Percentiles rank a stretch among this genome's conserved stretches.
Conservation (phyloP, 2,888 invertebrate species). For the Mongoloraphidia duomilia region DNA sequence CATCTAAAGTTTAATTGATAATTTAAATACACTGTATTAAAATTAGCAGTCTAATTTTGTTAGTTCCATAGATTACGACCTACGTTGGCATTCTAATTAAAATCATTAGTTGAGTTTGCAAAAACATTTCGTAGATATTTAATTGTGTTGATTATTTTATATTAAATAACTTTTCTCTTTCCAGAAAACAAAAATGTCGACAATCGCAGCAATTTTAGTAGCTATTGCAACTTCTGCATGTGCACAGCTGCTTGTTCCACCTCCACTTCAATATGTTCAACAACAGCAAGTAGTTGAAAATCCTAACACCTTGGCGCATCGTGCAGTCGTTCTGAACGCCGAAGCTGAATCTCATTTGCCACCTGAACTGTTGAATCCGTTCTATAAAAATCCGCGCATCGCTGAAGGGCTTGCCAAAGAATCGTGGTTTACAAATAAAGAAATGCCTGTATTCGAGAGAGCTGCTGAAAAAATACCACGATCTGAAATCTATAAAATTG, state of each 20-base stretch:
- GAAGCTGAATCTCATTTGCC: conserved; percentile 60
- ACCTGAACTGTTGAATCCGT: conserved; percentile 48
- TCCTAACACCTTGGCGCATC: conserved; percentile 37
- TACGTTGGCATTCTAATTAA: no score
- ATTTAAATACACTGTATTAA: no score
- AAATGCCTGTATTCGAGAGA: conserved; percentile 61
- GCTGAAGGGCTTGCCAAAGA: conserved; percentile 61
- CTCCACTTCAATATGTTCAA: conserved; percentile 13
- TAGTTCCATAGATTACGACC: no score
- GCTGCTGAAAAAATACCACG: conserved; percentile 71
- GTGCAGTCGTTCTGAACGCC: conserved; percentile 56
- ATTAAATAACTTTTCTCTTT: no score
- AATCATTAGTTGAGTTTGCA: no score
- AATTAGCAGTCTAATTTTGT: no score
- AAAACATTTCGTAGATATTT: no score
- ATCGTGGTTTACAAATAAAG: conserved; percentile 64
- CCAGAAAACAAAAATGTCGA: not conserved
- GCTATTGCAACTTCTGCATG: not conserved
- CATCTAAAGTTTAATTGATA: no score
- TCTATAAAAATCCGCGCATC: conserved; percentile 62
- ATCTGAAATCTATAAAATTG: conserved; percentile 56
- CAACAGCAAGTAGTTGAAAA: not conserved
- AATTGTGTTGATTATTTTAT: no score
- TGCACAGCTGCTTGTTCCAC: conserved; percentile 8
- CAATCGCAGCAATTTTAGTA: not conserved